These are phyloP conservation scores for Lepidurus arcticus DNA, from an alignment of 1,140 invertebrate species.

Conservation along the genomic window DNA sequence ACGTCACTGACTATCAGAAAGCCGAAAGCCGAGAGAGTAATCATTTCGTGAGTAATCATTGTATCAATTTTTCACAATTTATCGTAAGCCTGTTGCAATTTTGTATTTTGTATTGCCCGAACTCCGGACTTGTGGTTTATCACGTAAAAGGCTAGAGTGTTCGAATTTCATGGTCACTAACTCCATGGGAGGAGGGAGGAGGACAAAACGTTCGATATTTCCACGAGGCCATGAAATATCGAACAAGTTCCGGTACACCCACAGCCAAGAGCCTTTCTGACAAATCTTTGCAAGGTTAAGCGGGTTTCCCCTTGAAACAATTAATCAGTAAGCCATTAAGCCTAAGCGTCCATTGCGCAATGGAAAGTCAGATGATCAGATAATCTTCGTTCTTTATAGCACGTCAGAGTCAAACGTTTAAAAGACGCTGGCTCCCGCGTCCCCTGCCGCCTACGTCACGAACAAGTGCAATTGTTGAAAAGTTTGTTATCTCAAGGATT, in stretches of 20 bases:
- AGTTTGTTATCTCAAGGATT: not conserved
- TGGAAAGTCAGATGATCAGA: too few relatives aligned
- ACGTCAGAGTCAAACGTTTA: not conserved
- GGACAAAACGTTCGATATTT: not conserved
- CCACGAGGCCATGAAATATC: constrained; percentile 5
- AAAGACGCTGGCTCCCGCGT: not conserved
- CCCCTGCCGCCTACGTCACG: not conserved
- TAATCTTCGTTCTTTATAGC: too few relatives aligned
- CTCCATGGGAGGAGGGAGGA: not conserved
- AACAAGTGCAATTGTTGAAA: not conserved
- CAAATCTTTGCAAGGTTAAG: not conserved
- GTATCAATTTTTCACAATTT: not conserved
- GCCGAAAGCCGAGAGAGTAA: not conserved
- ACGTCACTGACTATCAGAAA: not conserved
- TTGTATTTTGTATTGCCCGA: not conserved
- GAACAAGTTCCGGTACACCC: constrained; percentile 17
- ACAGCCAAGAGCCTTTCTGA: not conserved
- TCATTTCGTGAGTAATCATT: not conserved
- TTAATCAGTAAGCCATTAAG: too few relatives aligned
- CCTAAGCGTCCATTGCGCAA: too few relatives aligned
- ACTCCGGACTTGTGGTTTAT: not conserved
- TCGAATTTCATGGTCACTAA: constrained; percentile 14
- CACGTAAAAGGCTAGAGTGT: not conserved
- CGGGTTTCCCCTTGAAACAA: not conserved
- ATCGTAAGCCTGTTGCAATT: not conserved